Evolutionary conservation across 35 echinoderm and acorn worm species (phyloP).

Genomic region (Amphiura filiformis): DNA sequence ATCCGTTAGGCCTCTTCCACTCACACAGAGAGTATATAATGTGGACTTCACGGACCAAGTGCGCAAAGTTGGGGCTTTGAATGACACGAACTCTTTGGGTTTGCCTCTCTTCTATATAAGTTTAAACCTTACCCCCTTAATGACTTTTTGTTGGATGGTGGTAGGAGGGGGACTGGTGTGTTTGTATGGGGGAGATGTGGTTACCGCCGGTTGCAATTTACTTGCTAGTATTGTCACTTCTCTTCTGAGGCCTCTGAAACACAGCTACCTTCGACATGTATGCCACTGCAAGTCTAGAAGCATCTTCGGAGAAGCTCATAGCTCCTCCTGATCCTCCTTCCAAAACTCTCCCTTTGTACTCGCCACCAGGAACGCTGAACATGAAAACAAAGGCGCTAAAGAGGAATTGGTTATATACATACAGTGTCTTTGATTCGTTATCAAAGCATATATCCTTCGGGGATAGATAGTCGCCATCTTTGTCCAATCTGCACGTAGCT

Average conservation of each 20-base stretch:
- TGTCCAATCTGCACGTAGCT: background rate
- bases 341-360: background rate
- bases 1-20: too few relatives aligned
- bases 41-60: too few relatives aligned
- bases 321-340: background rate
- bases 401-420: background rate
- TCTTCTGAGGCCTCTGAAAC: background rate
- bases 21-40: too few relatives aligned
- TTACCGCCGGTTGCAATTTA: too few relatives aligned
- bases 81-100: too few relatives aligned
- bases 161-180: too few relatives aligned
- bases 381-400: background rate
- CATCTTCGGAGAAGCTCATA: background rate
- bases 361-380: constrained; percentile 7
- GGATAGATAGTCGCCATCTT: background rate
- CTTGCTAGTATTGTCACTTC: background rate
- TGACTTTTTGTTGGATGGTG: too few relatives aligned
- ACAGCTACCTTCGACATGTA: constrained; percentile 1
- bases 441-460: background rate
- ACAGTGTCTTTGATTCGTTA: background rate
- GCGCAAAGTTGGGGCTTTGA: too few relatives aligned
- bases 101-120: too few relatives aligned
- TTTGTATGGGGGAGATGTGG: too few relatives aligned
- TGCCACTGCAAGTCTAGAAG: background rate
- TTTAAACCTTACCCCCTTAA: too few relatives aligned